phyloP scores from a whole-genome alignment of 2,797 vertebrate genomes.

The Gymnothorax javanicus region DNA sequence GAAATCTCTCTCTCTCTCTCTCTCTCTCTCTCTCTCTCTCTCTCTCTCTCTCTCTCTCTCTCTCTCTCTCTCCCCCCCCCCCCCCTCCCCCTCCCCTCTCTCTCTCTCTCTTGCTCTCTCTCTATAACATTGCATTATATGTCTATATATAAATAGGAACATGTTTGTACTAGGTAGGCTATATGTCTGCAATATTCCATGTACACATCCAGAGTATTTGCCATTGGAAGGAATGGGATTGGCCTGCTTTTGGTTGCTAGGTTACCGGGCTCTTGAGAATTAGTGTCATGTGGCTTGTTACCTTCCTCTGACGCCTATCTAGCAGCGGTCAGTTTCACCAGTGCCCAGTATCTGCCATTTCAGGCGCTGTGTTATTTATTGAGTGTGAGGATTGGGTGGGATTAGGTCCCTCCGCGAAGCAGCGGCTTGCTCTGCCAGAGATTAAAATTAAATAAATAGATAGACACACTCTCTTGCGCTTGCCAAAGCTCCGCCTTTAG shows the following conservation, averaged over 20 bases:
- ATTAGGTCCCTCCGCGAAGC: background rate
- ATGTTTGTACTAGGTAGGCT: background rate
- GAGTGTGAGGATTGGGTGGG: background rate
- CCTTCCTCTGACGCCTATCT: background rate
- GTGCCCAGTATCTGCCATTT: background rate
- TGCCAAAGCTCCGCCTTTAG: background rate
- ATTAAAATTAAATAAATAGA: background rate
- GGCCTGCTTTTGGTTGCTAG: background rate
- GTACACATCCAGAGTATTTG: no score
- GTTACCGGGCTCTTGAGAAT: slow-evolving; percentile 15
- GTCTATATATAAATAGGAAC: background rate
- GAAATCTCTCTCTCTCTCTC: background rate
- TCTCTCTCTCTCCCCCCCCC: no score
- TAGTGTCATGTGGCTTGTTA: slow-evolving; percentile 1
- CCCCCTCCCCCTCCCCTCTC: no score
- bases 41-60: no score
- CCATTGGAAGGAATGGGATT: slow-evolving; percentile 9
- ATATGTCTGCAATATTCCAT: background rate
- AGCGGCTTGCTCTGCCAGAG: background rate
- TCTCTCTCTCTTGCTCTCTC: no score
- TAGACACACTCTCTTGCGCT: background rate
- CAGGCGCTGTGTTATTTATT: background rate
- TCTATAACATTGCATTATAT: no score
- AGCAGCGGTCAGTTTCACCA: background rate
- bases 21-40: no score